A percentile compares a stretch with the other conserved stretches of the same genome.
These are phyloP conservation scores for Macrochelys suwanniensis DNA, from an alignment of 2,797 vertebrate genomes.

Conservation along the genomic window DNA sequence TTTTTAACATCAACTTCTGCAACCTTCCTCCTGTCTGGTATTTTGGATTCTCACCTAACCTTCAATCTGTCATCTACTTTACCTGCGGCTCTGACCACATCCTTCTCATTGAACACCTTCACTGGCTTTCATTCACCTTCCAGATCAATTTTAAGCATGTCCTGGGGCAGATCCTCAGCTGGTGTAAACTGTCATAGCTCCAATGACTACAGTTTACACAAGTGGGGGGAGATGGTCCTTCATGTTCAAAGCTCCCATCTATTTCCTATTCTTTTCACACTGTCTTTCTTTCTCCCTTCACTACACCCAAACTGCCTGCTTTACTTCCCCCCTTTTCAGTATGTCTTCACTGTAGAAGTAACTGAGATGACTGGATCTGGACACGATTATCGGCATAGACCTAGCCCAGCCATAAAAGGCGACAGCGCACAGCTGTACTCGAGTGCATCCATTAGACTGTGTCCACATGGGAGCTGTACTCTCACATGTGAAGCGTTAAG, in stretches of 20 bases:
- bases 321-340: background rate
- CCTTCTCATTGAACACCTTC: background rate
- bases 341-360: no score
- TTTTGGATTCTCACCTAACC: background rate
- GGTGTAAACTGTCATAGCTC: background rate
- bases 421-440: no score
- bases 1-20: background rate
- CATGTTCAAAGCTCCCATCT: background rate
- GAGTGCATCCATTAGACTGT: background rate
- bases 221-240: background rate
- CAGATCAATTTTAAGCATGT: background rate
- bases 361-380: no score
- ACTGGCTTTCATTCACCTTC: background rate
- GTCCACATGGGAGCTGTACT: background rate
- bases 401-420: no score
- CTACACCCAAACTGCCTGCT: background rate
- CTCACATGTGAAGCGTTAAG: no score
- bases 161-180: background rate
- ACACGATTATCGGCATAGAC: no score
- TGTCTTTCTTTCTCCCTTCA: background rate
- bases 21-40: constrained; percentile 3
- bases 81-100: background rate
- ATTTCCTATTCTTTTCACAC: background rate
- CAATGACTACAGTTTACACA: background rate
- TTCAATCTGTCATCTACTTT: background rate